Evolutionary conservation across 1,140 invertebrate species (phyloP).

Genomic region (Colletes gigas): DNA sequence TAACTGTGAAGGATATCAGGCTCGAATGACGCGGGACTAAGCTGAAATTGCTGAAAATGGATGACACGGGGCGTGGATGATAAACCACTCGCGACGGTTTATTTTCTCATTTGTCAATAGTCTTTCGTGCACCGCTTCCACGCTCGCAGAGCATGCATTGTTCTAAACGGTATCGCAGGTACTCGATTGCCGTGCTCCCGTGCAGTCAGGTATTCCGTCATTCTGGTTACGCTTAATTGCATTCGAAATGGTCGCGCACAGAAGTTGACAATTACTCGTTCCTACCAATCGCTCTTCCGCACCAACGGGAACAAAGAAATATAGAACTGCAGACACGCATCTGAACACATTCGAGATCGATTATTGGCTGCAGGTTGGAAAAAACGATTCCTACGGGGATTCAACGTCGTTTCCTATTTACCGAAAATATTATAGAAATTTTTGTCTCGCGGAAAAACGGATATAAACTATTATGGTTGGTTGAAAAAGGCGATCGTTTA

Average conservation of each 20-base stretch:
- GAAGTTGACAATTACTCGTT: conserved; percentile 8
- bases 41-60: neutral
- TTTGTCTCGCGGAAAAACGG: too few relatives aligned
- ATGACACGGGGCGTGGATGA: neutral
- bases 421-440: too few relatives aligned
- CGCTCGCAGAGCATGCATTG: neutral
- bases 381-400: neutral
- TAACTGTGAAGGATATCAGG: neutral
- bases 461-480: neutral
- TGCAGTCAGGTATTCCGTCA: conserved; percentile 5
- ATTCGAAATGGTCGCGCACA: conserved; percentile 1
- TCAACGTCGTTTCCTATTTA: too few relatives aligned
- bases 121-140: neutral
- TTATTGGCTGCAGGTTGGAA: neutral
- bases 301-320: neutral
- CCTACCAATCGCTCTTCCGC: neutral
- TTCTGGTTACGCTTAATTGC: conserved; percentile 13
- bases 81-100: conserved; percentile 7
- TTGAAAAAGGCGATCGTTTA: conserved; percentile 20
- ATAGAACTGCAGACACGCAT: neutral
- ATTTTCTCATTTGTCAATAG: conserved; percentile 23
- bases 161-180: neutral
- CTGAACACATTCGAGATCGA: neutral
- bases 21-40: neutral
- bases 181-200: neutral